These are phyloP conservation scores for Heliconius congener DNA, from an alignment of 1,140 invertebrate species.

Conservation along the genomic window DNA sequence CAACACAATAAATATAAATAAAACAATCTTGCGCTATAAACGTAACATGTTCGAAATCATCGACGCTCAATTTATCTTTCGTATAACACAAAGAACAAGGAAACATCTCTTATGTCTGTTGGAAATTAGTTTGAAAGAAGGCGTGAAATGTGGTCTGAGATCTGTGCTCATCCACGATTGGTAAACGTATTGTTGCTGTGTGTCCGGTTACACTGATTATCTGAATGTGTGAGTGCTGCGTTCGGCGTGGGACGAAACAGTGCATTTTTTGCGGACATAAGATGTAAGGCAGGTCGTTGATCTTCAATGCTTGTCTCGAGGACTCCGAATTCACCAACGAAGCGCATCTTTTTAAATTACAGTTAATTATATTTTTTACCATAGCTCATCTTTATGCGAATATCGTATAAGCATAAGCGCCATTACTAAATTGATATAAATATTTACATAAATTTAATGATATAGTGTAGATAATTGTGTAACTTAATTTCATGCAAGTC, in stretches of 20 bases:
- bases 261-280: constrained; percentile 78
- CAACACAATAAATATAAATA: not conserved
- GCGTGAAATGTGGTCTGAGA: constrained; percentile 39
- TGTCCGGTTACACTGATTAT: constrained; percentile 39
- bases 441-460: constrained; percentile 9
- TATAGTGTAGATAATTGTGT: not conserved
- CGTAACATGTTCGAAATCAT: not conserved
- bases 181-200: constrained; percentile 36
- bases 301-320: constrained; percentile 68
- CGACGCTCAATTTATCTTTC: not conserved
- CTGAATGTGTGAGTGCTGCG: constrained; percentile 65
- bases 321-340: constrained; percentile 69
- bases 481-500: not conserved
- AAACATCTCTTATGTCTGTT: constrained; percentile 3
- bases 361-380: constrained; percentile 36
- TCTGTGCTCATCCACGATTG: constrained; percentile 35
- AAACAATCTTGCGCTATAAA: not conserved
- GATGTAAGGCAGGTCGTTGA: constrained; percentile 74
- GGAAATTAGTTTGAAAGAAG: constrained; percentile 23
- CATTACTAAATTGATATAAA: constrained; percentile 50
- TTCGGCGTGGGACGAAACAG: constrained; percentile 73
- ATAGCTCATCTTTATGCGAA: constrained; percentile 2
- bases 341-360: constrained; percentile 64
- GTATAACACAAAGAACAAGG: constrained; percentile 6
- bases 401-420: constrained; percentile 5